Conservation (phyloP, 2,797 vertebrate species). For the Trachurus trachurus region DNA sequence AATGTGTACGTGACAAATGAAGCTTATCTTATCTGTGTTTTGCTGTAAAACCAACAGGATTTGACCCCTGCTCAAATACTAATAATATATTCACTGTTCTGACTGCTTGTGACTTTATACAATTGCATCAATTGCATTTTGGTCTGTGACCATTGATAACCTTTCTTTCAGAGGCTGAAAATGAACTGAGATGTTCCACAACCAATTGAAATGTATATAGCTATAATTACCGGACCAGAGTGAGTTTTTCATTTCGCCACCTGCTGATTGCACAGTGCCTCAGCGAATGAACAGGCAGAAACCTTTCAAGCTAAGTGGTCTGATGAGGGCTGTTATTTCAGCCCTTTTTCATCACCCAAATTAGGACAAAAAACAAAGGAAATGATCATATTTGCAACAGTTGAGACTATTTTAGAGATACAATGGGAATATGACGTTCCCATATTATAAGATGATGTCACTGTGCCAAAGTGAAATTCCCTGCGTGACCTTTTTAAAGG, state of each 20-base stretch:
- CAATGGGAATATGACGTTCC: background rate
- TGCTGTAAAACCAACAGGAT: too few relatives aligned
- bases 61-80: too few relatives aligned
- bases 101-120: too few relatives aligned
- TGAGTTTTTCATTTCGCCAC: background rate
- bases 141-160: too few relatives aligned
- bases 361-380: background rate
- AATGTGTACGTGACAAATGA: too few relatives aligned
- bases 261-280: background rate
- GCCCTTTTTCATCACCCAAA: background rate
- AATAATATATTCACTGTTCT: too few relatives aligned
- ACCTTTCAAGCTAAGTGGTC: background rate
- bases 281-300: slow-evolving; percentile 6
- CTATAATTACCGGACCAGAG: background rate
- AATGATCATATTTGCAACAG: background rate
- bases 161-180: too few relatives aligned
- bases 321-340: background rate
- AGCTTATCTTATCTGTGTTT: too few relatives aligned
- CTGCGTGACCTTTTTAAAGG: background rate
- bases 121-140: too few relatives aligned
- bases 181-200: too few relatives aligned
- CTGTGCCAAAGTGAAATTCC: background rate
- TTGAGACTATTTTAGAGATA: too few relatives aligned
- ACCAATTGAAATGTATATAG: too few relatives aligned
- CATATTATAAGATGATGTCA: background rate